Percentiles rank a stretch among this genome's conserved stretches.
phyloP scores from a whole-genome alignment of 1,140 invertebrate genomes.

The Pogonomyrmex barbatus region DNA sequence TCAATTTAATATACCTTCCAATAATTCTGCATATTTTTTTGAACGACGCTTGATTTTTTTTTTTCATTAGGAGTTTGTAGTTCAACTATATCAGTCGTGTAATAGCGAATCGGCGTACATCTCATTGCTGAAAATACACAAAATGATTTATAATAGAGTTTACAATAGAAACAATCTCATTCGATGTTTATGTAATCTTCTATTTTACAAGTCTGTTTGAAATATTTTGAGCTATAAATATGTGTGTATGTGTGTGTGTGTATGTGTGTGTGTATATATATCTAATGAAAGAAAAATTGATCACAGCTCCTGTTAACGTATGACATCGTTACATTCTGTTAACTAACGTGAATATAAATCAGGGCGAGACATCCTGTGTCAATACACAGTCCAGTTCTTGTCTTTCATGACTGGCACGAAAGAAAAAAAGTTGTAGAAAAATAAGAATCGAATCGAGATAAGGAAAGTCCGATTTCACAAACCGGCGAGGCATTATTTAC shows the following conservation, averaged over 20 bases:
- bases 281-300: not conserved
- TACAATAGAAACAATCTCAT: not conserved
- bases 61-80: slow-evolving; percentile 67
- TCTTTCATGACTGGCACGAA: not conserved
- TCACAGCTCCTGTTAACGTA: not conserved
- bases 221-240: not conserved
- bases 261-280: too few relatives aligned
- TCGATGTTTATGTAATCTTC: not conserved
- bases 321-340: not conserved
- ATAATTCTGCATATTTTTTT: slow-evolving; percentile 85
- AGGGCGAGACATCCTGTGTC: not conserved
- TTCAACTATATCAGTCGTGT: slow-evolving; percentile 64
- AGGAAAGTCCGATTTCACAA: slow-evolving; percentile 8
- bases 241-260: too few relatives aligned
- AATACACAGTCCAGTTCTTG: not conserved
- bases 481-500: not conserved
- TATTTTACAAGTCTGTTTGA: not conserved
- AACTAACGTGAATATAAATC: slow-evolving; percentile 7
- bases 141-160: not conserved
- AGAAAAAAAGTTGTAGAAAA: slow-evolving; percentile 12
- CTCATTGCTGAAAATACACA: slow-evolving; percentile 35
- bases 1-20: slow-evolving; percentile 84
- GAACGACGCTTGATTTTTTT: slow-evolving; percentile 77
- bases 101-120: slow-evolving; percentile 34
- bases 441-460: not conserved